Evolutionary conservation across 2,113 vertebrate species (phyloP).

Genomic region (Gnathonemus longibarbis): DNA sequence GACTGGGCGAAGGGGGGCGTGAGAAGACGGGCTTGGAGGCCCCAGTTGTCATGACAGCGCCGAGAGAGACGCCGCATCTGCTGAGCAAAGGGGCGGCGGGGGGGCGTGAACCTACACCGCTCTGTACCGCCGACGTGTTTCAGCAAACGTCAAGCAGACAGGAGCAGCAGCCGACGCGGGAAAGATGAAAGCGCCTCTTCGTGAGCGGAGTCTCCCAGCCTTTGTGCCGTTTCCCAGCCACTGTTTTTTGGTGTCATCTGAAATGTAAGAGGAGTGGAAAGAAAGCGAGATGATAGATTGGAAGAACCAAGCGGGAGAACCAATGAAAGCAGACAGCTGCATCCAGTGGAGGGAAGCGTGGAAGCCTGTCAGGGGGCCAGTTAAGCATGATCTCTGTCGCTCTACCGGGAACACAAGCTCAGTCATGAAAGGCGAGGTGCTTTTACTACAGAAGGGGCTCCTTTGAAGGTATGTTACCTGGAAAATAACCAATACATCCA

Average conservation of each 20-base stretch:
- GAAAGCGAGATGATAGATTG: slow-evolving; percentile 7
- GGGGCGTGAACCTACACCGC: background rate
- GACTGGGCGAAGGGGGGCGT: background rate
- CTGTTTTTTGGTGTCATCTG: background rate
- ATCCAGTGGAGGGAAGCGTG: slow-evolving; percentile 29
- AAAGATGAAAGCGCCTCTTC: slow-evolving; percentile 3
- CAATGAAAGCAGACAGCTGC: slow-evolving; percentile 27
- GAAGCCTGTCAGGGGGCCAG: too few relatives aligned
- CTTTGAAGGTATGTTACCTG: background rate
- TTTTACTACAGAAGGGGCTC: background rate
- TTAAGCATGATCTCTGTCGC: background rate
- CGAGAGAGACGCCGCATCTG: background rate
- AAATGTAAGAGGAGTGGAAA: background rate
- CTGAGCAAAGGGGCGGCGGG: background rate
- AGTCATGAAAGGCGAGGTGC: background rate
- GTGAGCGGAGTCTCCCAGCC: too few relatives aligned
- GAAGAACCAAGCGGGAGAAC: background rate
- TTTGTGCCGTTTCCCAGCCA: background rate
- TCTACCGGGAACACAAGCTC: background rate
- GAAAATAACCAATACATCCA: background rate
- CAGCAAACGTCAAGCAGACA: slow-evolving; percentile 1
- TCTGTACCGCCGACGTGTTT: background rate
- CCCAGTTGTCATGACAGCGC: background rate
- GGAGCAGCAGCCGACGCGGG: background rate
- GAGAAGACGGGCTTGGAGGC: background rate